A percentile compares a stretch with the other conserved stretches of the same genome.
phyloP scores from a whole-genome alignment of 2,888 invertebrate species.

The Gymnoscelis rufifasciata region DNA sequence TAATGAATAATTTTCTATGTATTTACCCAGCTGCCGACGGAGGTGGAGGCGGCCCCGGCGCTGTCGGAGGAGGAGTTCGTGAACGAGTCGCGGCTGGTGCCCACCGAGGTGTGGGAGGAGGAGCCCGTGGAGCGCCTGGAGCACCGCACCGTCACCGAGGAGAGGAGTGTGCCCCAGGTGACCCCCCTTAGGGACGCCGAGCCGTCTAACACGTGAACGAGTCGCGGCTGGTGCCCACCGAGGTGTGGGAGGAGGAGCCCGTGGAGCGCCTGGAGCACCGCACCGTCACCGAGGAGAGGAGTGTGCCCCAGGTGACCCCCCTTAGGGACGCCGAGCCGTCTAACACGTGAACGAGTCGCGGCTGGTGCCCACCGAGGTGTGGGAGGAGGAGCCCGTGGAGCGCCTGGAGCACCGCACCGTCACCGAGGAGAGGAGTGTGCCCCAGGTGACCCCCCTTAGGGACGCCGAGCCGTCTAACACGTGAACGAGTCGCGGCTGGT shows the following conservation, averaged over 20 bases:
- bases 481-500: constrained; percentile 85
- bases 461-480: too few relatives aligned
- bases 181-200: too few relatives aligned
- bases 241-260: constrained; percentile 95
- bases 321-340: too few relatives aligned
- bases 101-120: constrained; percentile 95
- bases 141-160: constrained; percentile 91
- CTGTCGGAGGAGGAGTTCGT: constrained; percentile 86
- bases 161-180: constrained; percentile 92
- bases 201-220: constrained; percentile 84
- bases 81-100: constrained; percentile 89
- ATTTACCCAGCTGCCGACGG: constrained; percentile 78
- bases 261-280: constrained; percentile 90
- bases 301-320: constrained; percentile 73
- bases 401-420: constrained; percentile 82
- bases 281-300: constrained; percentile 91
- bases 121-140: constrained; percentile 92
- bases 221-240: constrained; percentile 90
- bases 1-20: too few relatives aligned
- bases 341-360: constrained; percentile 83
- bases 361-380: too few relatives aligned
- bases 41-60: constrained; percentile 78
- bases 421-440: constrained; percentile 80
- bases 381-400: constrained; percentile 94
- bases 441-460: too few relatives aligned